phyloP scores from a whole-genome alignment of 2,888 invertebrate species.

The Tachina grossa region DNA sequence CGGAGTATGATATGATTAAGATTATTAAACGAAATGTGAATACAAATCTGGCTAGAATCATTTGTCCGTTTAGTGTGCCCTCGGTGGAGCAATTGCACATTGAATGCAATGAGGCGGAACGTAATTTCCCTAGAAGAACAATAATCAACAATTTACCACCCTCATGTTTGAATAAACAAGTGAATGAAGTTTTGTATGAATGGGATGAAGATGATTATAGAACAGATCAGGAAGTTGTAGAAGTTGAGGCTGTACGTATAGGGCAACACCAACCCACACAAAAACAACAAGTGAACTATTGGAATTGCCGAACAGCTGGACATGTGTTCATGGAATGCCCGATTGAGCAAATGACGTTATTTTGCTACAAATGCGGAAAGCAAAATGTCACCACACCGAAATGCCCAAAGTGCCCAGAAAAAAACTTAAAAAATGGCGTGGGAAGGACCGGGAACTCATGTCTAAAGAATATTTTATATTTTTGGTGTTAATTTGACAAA shows the following conservation, averaged over 20 bases:
- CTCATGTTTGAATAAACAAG: background rate
- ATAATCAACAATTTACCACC: background rate
- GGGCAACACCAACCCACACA: background rate
- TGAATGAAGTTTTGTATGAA: background rate
- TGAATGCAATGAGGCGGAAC: slow-evolving; percentile 4
- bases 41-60: background rate
- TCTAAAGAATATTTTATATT: too few relatives aligned
- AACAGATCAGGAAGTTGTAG: too few relatives aligned
- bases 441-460: too few relatives aligned
- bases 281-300: background rate
- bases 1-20: background rate
- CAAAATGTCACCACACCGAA: too few relatives aligned
- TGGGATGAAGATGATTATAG: too few relatives aligned
- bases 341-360: background rate
- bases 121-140: slow-evolving; percentile 9
- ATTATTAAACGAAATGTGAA: background rate
- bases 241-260: background rate
- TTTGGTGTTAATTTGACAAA: too few relatives aligned
- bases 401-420: too few relatives aligned
- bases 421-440: too few relatives aligned
- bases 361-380: too few relatives aligned
- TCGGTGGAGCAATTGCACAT: background rate
- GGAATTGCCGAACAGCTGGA: background rate
- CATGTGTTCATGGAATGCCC: background rate
- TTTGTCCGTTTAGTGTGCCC: background rate